Base-by-base conservation (phyloP, 2,797 vertebrate species). In the Momotus momota region DNA sequence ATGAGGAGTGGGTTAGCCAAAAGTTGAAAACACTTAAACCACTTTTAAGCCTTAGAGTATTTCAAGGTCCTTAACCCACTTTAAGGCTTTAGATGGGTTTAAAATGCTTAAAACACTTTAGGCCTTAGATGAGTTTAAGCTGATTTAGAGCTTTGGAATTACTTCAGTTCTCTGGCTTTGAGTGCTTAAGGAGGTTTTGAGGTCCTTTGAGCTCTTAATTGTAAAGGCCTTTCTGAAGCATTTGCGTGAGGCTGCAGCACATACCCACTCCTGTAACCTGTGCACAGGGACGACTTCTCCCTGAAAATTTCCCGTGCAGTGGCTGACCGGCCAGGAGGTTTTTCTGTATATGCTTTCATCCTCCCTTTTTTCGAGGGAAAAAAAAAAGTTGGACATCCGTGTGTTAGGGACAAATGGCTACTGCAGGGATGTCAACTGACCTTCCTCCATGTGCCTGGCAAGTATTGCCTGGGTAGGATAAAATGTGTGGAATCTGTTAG, bases 81-180 rank as follows among this genome's bases (percentile, higher is more conserved):
- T 96, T 69, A 92, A 79, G 75, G 91, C 88, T 96, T 96, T 94
- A 95, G 95, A 51, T 93, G 91, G 93, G 78, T 97, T 97, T 97
- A 94, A 96, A 94, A 90, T 92, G 64, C 84, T 97, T 96, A 89
- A 93, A 95, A 96, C 86, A 89, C 80, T 95, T 94, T 88, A 88
- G 90, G 85, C 74, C 87, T 93, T 89, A 83, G 43, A 88, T 73
- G 80, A 91, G 29, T 96, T 95, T 90, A 97, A 97, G 91, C 91
- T 94, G 96, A 95, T 97, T 96, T 91, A 81, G 84, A 86, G 92
- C 90, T 96, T 92, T 94, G 75, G 80, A 81, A 81, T 82, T 41
- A 90, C 93, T 97, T 91, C 88, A 94, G 81, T 96, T 96, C 73
- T 67, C 25, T 86, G 66, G 49, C 67, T 91, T 77, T 66, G 70